A percentile compares a stretch with the other conserved stretches of the same genome.
These are phyloP conservation scores for Enteromius paludinosus DNA, from an alignment of 2,797 vertebrate species.

Conservation along the genomic window DNA sequence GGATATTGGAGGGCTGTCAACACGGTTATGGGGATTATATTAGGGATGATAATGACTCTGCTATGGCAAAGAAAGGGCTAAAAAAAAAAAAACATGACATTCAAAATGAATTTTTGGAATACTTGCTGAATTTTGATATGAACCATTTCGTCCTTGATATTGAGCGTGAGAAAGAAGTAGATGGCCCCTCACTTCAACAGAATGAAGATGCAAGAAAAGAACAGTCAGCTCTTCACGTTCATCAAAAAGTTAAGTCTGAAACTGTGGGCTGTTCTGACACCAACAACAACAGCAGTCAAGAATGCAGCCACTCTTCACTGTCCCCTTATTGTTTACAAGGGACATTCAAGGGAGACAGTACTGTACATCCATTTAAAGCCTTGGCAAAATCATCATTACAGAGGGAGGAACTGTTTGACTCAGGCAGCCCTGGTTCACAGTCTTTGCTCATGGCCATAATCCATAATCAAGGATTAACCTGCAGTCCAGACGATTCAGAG, in stretches of 20 bases:
- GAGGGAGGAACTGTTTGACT: slow-evolving; percentile 19
- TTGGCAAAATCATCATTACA: neutral
- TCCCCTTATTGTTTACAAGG: slow-evolving; percentile 19
- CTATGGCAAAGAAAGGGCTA: slow-evolving; percentile 34
- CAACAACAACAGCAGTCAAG: slow-evolving; percentile 22
- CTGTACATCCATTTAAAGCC: neutral
- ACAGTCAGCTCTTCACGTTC: slow-evolving; percentile 1
- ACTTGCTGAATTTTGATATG: slow-evolving; percentile 59
- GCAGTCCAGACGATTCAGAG: slow-evolving; percentile 4
- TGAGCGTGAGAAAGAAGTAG: slow-evolving; percentile 29
- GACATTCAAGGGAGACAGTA: neutral
- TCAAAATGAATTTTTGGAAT: slow-evolving; percentile 49
- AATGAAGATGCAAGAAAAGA: slow-evolving; percentile 22
- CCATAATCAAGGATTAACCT: slow-evolving; percentile 30
- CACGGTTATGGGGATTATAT: neutral
- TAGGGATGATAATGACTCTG: slow-evolving; percentile 4
- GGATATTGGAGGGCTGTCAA: neutral
- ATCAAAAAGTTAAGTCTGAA: slow-evolving; percentile 11
- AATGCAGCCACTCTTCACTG: slow-evolving; percentile 54
- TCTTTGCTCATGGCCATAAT: slow-evolving; percentile 54
- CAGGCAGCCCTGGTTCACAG: slow-evolving; percentile 47
- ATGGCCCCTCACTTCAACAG: slow-evolving; percentile 3
- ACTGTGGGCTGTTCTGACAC: slow-evolving; percentile 11
- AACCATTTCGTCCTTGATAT: slow-evolving; percentile 17
- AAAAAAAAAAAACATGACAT: slow-evolving; percentile 20